Evolutionary conservation across 92 coral and sea anemone genomes (phyloP), one percentile per base, ranked within the genome.

Genomic region (Porites cylindrica): DNA sequence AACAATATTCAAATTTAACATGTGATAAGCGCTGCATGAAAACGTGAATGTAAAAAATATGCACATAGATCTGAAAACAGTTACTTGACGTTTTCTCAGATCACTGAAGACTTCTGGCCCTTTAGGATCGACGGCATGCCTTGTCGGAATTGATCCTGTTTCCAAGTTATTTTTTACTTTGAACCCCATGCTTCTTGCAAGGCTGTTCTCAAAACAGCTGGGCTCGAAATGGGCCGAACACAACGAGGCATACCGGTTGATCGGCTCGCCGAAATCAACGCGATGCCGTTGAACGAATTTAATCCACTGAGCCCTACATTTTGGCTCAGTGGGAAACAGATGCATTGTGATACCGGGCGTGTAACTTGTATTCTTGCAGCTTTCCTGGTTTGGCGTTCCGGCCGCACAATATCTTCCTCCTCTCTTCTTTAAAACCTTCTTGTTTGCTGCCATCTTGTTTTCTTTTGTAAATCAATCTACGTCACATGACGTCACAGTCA

Each of bases 221-320:
- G 52, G 81, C 82, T 80, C 75, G 26, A 72, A 54, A 59, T 83
- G 80, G 20, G 43, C 80, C 69, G 60, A 70, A 32, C 71, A 29
- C 68, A 89, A 50, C 5, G 77, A 50, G 2, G 89, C 81, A 50
- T 83, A 72, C 29, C 74, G 62, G 72, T 66, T 75, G 8, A 59
- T 16, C 60, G 86, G 85, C 19, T 70, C 80, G 9, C 81, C 81
- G 29, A 89, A 84, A 74, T 88, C 95, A 12, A 26, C 51, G 68
- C 92, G 84, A 51, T 89, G 92, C 54, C 58, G 51, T 66, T 71
- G 86, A 3, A 89, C 89, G 60, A 89, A 89, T 56, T 84, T 89
- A 5, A 84, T 72, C 89, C 86, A 89, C 64, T 79, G 63, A 13
- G 60, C 68, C 59, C 89, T 61, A 6, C 63, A 13, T 18, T 8